These are phyloP conservation scores for Tenthredo distinguenda DNA, from an alignment of 2,888 invertebrate species.

Conservation along the genomic window DNA sequence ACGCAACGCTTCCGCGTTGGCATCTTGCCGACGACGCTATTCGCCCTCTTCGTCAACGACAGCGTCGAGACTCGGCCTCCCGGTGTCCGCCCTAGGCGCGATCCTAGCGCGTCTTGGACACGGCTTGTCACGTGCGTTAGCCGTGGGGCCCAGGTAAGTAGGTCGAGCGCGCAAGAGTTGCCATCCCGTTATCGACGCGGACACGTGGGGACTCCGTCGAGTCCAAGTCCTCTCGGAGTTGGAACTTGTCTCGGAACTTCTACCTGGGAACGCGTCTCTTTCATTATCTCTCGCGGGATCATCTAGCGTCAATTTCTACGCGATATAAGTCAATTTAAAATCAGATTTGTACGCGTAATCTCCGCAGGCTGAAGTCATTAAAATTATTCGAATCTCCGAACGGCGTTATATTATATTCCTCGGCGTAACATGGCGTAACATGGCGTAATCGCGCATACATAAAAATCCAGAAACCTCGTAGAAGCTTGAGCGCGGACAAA, in stretches of 20 bases:
- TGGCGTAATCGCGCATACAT: background rate
- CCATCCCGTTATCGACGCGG: conserved; percentile 50
- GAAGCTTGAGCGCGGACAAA: background rate
- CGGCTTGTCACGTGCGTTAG: conserved; percentile 44
- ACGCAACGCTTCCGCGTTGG: conserved; percentile 46
- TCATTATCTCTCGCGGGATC: background rate
- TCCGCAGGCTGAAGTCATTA: background rate
- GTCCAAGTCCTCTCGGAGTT: conserved; percentile 27
- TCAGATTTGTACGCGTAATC: background rate
- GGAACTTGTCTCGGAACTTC: conserved; percentile 13
- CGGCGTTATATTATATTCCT: background rate
- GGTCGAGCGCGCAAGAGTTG: conserved; percentile 52
- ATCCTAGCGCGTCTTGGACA: conserved; percentile 42
- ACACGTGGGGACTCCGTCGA: conserved; percentile 42
- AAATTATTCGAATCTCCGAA: background rate
- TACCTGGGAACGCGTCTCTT: background rate
- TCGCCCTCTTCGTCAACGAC: conserved; percentile 20
- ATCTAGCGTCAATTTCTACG: background rate
- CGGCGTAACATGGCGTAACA: conserved; percentile 6
- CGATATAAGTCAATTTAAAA: background rate
- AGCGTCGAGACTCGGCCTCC: conserved; percentile 25
- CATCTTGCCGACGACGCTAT: conserved; percentile 59
- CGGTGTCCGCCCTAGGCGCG: conserved; percentile 48
- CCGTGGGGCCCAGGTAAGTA: conserved; percentile 43
- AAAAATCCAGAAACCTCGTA: background rate